Conservation (phyloP, 1,140 invertebrate species). For the Drosophila aff. region DNA sequence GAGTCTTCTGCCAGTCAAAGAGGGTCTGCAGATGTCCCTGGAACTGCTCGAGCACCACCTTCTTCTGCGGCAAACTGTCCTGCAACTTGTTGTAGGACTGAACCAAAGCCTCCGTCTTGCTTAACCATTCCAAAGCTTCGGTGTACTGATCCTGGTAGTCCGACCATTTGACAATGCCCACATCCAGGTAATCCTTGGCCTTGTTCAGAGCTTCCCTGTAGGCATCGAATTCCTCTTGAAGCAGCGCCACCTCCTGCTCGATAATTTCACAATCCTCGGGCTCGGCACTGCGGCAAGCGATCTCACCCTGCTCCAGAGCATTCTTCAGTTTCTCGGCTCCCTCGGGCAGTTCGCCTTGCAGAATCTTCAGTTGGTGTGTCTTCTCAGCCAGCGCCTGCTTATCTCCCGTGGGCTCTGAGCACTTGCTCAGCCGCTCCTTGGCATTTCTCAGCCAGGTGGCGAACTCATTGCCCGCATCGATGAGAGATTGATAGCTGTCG, state of each 20-base stretch:
- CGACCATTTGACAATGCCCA: constrained; percentile 96
- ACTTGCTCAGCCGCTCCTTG: constrained; percentile 96
- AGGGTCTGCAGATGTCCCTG: constrained; percentile 95
- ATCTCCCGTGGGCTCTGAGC: constrained; percentile 96
- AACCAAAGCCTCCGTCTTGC: constrained; percentile 93
- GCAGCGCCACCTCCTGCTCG: constrained; percentile 94
- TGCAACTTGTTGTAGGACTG: constrained; percentile 96
- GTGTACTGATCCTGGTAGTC: constrained; percentile 97
- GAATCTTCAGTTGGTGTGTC: constrained; percentile 92
- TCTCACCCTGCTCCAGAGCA: constrained; percentile 92
- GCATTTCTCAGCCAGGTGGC: constrained; percentile 95
- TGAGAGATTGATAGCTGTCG: constrained; percentile 94
- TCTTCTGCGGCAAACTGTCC: constrained; percentile 95
- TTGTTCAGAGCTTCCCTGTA: constrained; percentile 91
- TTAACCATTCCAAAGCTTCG: constrained; percentile 95
- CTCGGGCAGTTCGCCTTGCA: constrained; percentile 92
- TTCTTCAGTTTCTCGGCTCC: constrained; percentile 93
- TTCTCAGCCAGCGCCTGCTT: constrained; percentile 95
- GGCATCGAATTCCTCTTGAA: constrained; percentile 95
- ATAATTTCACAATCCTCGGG: constrained; percentile 95
- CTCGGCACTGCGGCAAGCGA: constrained; percentile 92
- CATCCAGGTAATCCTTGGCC: constrained; percentile 93
- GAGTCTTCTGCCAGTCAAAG: constrained; percentile 96
- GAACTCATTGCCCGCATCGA: constrained; percentile 96
- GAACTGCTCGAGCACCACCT: constrained; percentile 95